A percentile compares a stretch with the other conserved stretches of the same genome.
phyloP scores from a whole-genome alignment of 2,888 invertebrate species.

The Hofmannophila pseudospretella region DNA sequence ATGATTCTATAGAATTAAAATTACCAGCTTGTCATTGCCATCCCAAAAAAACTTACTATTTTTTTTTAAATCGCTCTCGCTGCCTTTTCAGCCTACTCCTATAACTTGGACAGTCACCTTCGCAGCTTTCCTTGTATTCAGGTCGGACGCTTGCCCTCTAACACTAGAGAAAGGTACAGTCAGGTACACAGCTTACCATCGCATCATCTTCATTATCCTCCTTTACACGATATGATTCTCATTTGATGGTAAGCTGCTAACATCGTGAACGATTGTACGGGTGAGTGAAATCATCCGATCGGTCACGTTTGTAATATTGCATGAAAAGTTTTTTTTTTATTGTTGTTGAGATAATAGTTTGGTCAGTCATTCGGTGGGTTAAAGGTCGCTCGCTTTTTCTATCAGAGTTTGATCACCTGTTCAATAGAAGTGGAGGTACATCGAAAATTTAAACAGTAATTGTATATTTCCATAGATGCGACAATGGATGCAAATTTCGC shows the following conservation, averaged over 20 bases:
- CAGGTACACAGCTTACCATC: neutral
- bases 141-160: conserved; percentile 57
- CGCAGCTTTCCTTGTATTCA: conserved; percentile 48
- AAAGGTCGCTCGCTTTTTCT: neutral
- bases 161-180: conserved; percentile 53
- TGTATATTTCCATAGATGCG: too few relatives aligned
- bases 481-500: too few relatives aligned
- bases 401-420: neutral
- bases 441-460: too few relatives aligned
- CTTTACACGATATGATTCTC: neutral
- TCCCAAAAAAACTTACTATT: too few relatives aligned
- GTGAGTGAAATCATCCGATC: conserved; percentile 44
- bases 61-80: too few relatives aligned
- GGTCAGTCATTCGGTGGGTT: neutral
- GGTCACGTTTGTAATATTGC: conserved; percentile 25
- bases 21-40: too few relatives aligned
- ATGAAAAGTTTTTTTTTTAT: conserved; percentile 27
- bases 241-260: neutral
- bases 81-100: conserved; percentile 11
- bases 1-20: too few relatives aligned
- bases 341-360: conserved; percentile 2
- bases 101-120: conserved; percentile 18
- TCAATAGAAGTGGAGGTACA: too few relatives aligned
- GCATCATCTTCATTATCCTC: too few relatives aligned
- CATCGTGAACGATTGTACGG: conserved; percentile 2